Evolutionary conservation across 1,140 invertebrate species (phyloP), one percentile per base, ranked within the genome.

Genomic region (Rhizoglyphus robini): DNA sequence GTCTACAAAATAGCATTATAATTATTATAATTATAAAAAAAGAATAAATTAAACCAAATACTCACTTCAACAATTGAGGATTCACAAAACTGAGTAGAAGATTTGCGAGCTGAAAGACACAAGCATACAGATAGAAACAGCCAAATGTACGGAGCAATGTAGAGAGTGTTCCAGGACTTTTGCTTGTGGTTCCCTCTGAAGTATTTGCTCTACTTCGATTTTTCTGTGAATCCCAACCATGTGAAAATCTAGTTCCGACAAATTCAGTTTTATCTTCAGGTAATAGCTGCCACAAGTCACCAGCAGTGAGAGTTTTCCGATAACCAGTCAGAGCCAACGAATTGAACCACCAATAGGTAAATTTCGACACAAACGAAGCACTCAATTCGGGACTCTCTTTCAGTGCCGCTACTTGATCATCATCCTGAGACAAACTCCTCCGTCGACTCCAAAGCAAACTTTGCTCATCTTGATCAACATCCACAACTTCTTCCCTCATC

Each of bases 261-360:
- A 3, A 95, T 83, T 76, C 78, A 23, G 90, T 86, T 36, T 83
- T 84, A 74, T 97, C 90, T 70, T 86, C 83, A 1, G 84, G 82
- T 71, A 91, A 90, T 73, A 97, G 81, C 36, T 86, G 83, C 92
- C 92, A 98, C 0, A 97, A 75, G 76, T 97, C 89, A 36, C 80
- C 78, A 49, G 82, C 81, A 69, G 86, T 86, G 31, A 98, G 76
- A 18, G 89, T 86, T 67, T 84, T 84, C 68, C 82, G 83, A 75
- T 87, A 96, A 1, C 92, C 92, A 23, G 25, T 34, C 20, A n/a
- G 36, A 23, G 67, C 38, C 54, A 69, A 76, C 0, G 76, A 67
- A 75, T 92, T 88, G 75, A 96, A 95, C 95, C 95, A 99, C 63
- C 85, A 83, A 75, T 93, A 98, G 0, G 87, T 81, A 3, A 98